Evolutionary conservation across 2,888 invertebrate genomes (phyloP), one percentile per base, ranked within the genome.

Genomic region (Ophion slaviceki): DNA sequence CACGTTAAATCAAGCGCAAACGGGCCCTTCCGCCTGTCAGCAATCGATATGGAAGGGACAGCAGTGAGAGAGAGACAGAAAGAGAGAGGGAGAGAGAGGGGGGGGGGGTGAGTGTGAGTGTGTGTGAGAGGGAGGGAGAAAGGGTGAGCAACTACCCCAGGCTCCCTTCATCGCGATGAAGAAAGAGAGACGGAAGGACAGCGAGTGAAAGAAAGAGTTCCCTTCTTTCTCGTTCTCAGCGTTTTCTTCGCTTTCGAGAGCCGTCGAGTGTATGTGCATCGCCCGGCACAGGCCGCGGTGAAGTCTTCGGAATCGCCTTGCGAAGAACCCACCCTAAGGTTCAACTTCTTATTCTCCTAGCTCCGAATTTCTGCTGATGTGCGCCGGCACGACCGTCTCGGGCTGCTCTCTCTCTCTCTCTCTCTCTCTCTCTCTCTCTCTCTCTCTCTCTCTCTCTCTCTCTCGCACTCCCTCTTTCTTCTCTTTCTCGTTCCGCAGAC

Each of bases 201-300:
- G 47, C 0, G 74, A 40, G 36, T 2, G 24, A 66, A 53, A 80
- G 40, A 80, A 74, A 74, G 80, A 81, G 86, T 83, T 70, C 82
- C 47, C 80, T 86, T 86, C 80, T 86, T 86, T 76, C 82, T 80
- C 79, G 85, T 83, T 72, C 80, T 82, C 74, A 68, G 83, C 74
- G 68, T 83, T 74, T 80, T 80, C 80, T 75, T 61, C 67, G 57
- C 84, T 45, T 64, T 78, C 77, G 32, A 78, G 78, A 70, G 62
- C 11, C 77, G 53, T 64, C 61, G 76, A 59, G 57, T 72, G 62
- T 76, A 66, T 64, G 78, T 70, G 76, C 66, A 53, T 62, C 7
- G 67, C 79, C 64, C 47, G 53, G n/a, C 62, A 40, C 40, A 40
- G 40, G 47, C 61, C n/a, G 62, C 62, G 32, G 6, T 17, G 45